phyloP scores from a whole-genome alignment of 1,140 invertebrate genomes.

The Ceratosolen solmsi region DNA sequence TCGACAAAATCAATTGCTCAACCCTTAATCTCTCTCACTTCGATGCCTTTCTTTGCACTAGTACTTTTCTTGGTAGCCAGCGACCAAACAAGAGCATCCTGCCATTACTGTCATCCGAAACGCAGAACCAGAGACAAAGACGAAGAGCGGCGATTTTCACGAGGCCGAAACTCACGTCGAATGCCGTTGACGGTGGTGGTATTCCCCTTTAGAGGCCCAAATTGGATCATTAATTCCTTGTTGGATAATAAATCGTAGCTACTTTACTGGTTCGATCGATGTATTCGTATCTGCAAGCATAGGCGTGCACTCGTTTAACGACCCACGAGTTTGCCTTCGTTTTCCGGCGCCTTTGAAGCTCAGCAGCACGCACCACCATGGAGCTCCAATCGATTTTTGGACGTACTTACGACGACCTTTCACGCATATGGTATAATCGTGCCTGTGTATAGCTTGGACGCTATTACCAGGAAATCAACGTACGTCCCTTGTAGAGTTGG shows the following conservation, averaged over 20 bases:
- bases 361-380: too few relatives aligned
- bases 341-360: background rate
- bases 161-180: background rate
- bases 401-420: too few relatives aligned
- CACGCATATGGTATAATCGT: slow-evolving; percentile 1
- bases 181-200: background rate
- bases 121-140: slow-evolving; percentile 12
- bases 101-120: slow-evolving; percentile 55
- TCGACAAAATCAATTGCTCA: slow-evolving; percentile 34
- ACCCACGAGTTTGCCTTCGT: background rate
- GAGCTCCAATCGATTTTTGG: slow-evolving; percentile 20
- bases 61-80: background rate
- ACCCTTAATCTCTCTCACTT: slow-evolving; percentile 9
- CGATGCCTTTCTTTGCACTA: background rate
- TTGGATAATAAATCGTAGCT: slow-evolving; percentile 46
- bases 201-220: too few relatives aligned
- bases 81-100: slow-evolving; percentile 57
- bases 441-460: background rate
- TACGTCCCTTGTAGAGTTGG: too few relatives aligned
- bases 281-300: background rate
- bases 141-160: slow-evolving; percentile 14
- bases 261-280: slow-evolving; percentile 29
- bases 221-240: slow-evolving; percentile 49
- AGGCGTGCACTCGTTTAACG: background rate
- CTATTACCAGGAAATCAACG: background rate